Percentiles rank a stretch among this genome's conserved stretches.
Conservation (phyloP, 2,888 invertebrate genomes). For the Eupithecia inturbata region DNA sequence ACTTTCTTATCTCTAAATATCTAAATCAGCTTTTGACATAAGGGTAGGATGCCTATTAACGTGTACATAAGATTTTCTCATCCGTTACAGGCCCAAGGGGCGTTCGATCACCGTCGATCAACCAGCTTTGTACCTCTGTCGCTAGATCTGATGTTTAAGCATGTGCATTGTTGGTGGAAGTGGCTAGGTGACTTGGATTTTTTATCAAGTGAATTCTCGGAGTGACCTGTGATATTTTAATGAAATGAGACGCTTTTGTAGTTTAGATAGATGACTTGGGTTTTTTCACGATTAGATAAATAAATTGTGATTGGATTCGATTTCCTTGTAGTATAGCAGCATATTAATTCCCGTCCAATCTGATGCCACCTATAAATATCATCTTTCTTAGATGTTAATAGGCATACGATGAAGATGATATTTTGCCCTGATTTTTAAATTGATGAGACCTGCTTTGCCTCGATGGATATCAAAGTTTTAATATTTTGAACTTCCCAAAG, state of each 20-base stretch:
- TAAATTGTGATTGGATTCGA: not conserved
- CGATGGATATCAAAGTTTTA: not conserved
- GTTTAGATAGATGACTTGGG: constrained; percentile 4
- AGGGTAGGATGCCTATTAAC: constrained; percentile 37
- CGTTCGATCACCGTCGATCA: constrained; percentile 68
- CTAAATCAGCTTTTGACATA: constrained; percentile 8
- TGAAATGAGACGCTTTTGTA: not conserved
- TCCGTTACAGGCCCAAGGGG: constrained; percentile 54
- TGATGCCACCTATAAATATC: not conserved
- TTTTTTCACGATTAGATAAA: not conserved
- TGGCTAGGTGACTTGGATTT: constrained; percentile 59
- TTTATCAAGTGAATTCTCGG: constrained; percentile 12
- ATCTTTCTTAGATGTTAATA: not conserved
- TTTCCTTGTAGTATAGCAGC: not conserved
- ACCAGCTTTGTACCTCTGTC: constrained; percentile 30
- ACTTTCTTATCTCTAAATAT: constrained; percentile 2
- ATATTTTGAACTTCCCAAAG: not conserved
- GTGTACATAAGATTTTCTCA: constrained; percentile 37
- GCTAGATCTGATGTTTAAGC: constrained; percentile 47
- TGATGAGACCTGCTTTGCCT: too few species aligned
- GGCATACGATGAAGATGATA: too few species aligned
- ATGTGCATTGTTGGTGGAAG: constrained; percentile 57
- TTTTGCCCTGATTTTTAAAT: too few species aligned
- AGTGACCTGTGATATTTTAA: constrained; percentile 10
- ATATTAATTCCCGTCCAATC: not conserved